A percentile compares a stretch with the other conserved stretches of the same genome.
phyloP scores from a whole-genome alignment of 2,888 invertebrate species.

The Lasioglossum lativentre region DNA sequence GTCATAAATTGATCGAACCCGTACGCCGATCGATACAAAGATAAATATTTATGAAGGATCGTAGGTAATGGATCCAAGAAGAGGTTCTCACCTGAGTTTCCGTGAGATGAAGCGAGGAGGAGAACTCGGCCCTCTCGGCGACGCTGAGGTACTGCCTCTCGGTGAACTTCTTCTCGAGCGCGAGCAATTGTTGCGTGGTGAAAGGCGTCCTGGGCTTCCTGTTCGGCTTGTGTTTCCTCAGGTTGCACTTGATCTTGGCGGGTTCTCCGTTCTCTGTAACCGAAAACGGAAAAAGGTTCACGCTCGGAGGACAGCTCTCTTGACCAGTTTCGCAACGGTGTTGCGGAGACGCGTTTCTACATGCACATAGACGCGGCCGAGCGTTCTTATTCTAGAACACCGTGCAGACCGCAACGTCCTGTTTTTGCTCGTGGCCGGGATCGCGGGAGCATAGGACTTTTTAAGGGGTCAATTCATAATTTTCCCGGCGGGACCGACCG shows the following conservation, averaged over 20 bases:
- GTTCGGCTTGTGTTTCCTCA: slow-evolving; percentile 99
- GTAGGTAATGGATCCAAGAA: too few relatives aligned
- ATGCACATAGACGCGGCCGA: neutral
- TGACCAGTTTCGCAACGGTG: slow-evolving; percentile 73
- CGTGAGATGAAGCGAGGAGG: slow-evolving; percentile 95
- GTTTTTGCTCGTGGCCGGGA: slow-evolving; percentile 67
- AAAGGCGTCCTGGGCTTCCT: slow-evolving; percentile 99
- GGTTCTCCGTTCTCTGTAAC: slow-evolving; percentile 90
- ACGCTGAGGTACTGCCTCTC: slow-evolving; percentile 99
- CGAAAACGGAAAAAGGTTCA: slow-evolving; percentile 78
- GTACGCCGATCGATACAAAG: too few relatives aligned
- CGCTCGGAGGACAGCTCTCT: slow-evolving; percentile 59
- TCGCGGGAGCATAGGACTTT: slow-evolving; percentile 55
- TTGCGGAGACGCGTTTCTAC: slow-evolving; percentile 61
- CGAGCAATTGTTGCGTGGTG: slow-evolving; percentile 97
- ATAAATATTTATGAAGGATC: too few relatives aligned
- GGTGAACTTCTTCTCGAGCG: slow-evolving; percentile 97
- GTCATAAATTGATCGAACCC: too few relatives aligned
- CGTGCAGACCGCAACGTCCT: slow-evolving; percentile 69
- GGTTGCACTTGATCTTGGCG: slow-evolving; percentile 94
- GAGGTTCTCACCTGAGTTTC: slow-evolving; percentile 92
- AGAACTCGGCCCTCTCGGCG: slow-evolving; percentile 98
- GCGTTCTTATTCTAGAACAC: neutral
- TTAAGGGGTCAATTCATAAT: slow-evolving; percentile 79
- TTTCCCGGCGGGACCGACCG: slow-evolving; percentile 76